Evolutionary conservation across 2,113 vertebrate species (phyloP), one percentile per base, ranked within the genome.

Genomic region (Malurus melanocephalus): DNA sequence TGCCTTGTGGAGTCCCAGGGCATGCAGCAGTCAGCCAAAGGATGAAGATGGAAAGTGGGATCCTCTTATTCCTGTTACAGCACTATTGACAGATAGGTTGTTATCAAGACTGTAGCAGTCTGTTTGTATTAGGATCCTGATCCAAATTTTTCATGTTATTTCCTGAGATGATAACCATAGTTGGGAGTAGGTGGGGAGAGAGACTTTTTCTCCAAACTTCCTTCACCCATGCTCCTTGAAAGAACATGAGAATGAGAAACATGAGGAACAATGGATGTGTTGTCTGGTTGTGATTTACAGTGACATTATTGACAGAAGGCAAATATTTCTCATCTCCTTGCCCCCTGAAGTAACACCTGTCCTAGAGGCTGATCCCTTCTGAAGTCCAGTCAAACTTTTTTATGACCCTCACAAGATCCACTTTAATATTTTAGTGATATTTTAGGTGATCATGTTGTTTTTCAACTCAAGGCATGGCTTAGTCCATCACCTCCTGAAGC

Each of bases 191-290:
- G 11, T 21, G 12, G 7, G 9, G 35, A 62, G 13, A 46, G 9
- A 8, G 3, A 7, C 40, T 81, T 6, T 56, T 89, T 68, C 24
- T 64, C 24, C 38, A 68, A n/a, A 6, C 14, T 75, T 79, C 40
- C 30, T 85, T 46, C 27, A 53, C 10, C 40, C 48, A 2, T 46
- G 27, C 1, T 76, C 2, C 32, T 80, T 24, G 22, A 53, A 72
- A 19, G 13, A 71, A 60, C 8, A 7, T 43, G 42, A 40, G 66
- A 59, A 33, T 20, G 8, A 78, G 53, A 64, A 82, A 40, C 18
- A 48, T 0, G 3, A 35, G 30, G 43, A 75, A 32, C 0, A 0
- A 61, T 27, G n/a, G n/a, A 21, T n/a, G 15, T 23, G n/a, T 35
- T 52, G 6, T 42, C 56, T 73, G 28, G 5, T 32, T 32, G 43